Evolutionary conservation across 2,888 invertebrate genomes (phyloP).

Genomic region (Bellardia pandia): DNA sequence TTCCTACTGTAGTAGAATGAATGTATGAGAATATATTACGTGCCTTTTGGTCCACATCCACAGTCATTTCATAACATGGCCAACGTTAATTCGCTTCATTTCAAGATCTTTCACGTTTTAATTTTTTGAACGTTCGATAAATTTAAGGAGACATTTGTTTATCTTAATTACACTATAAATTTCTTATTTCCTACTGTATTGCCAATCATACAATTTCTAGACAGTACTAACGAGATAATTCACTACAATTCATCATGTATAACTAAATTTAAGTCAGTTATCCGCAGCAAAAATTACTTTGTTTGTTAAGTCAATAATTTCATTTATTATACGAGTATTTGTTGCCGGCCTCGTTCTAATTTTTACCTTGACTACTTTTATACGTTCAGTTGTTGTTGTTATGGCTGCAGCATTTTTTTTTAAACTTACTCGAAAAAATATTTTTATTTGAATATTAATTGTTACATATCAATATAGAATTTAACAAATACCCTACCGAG

Average conservation of each 20-base stretch:
- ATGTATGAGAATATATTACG: no score
- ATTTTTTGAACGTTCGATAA: no score
- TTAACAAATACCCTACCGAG: background rate
- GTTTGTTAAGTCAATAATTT: constrained; percentile 22
- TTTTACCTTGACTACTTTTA: constrained; percentile 50
- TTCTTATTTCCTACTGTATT: background rate
- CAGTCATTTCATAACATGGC: no score
- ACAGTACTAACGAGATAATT: background rate
- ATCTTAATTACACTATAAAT: background rate
- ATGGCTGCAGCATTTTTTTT: constrained; percentile 8
- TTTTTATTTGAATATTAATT: constrained; percentile 33
- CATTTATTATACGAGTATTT: constrained; percentile 16
- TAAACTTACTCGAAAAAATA: constrained; percentile 2
- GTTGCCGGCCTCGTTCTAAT: constrained; percentile 50
- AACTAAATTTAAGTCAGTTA: background rate
- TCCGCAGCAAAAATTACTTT: background rate
- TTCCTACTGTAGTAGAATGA: no score
- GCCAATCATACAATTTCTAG: background rate
- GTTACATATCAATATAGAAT: constrained; percentile 16
- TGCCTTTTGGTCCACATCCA: no score
- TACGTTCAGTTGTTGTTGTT: background rate
- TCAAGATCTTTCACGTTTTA: no score
- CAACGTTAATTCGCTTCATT: no score
- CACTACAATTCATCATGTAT: background rate
- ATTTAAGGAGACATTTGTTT: no score